Conservation (phyloP, 2,797 vertebrate genomes). For the Adelosebastes latens region DNA sequence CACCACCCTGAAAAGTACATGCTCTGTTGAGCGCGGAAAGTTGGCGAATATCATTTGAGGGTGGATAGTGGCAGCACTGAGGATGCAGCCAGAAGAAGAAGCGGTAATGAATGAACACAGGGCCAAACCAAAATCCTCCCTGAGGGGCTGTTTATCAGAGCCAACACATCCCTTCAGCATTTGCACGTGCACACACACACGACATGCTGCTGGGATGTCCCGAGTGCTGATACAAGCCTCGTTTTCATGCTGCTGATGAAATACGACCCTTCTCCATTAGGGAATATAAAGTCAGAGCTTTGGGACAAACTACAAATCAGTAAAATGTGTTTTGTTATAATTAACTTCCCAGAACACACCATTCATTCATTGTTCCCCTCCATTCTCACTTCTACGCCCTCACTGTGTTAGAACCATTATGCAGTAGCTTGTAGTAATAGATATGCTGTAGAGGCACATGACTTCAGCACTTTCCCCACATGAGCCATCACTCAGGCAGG, state of each 20-base stretch:
- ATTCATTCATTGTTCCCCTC: constrained; percentile 7
- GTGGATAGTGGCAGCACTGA: constrained; percentile 8
- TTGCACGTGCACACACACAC: background rate
- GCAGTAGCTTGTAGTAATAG: background rate
- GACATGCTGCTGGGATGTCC: background rate
- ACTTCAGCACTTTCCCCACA: background rate
- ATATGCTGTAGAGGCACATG: background rate
- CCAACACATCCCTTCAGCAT: constrained; percentile 18
- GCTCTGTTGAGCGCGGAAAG: constrained; percentile 26
- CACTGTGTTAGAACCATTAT: background rate
- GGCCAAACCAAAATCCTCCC: constrained; percentile 24
- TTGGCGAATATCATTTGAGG: constrained; percentile 10
- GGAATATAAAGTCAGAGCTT: constrained; percentile 36
- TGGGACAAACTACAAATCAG: constrained; percentile 31
- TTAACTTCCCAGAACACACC: constrained; percentile 9
- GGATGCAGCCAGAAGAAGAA: constrained; percentile 16
- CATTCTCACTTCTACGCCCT: background rate
- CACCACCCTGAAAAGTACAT: constrained; percentile 14
- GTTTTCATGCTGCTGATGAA: constrained; percentile 31
- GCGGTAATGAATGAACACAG: constrained; percentile 27
- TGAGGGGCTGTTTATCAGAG: constrained; percentile 30
- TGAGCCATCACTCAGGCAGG: constrained; percentile 20
- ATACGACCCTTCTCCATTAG: background rate
- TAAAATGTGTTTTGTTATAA: background rate
- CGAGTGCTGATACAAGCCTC: background rate